Conservation (phyloP, 2,113 vertebrate genomes). For the Sterna hirundo region DNA sequence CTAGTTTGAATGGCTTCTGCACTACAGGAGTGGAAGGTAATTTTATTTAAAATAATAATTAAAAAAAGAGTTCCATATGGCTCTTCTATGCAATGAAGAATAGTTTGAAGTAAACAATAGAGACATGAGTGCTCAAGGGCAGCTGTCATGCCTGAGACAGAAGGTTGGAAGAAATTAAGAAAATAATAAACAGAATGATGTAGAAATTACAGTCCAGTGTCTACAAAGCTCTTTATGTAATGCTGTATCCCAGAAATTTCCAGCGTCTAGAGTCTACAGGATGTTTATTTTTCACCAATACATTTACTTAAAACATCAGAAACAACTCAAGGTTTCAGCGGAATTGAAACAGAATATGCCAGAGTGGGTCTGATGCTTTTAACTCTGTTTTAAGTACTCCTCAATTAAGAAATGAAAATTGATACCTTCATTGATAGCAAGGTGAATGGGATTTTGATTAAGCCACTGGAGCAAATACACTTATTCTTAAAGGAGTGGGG, state of each 20-base stretch:
- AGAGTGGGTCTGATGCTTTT: background rate
- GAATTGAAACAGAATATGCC: background rate
- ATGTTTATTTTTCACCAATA: background rate
- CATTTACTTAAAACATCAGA: background rate
- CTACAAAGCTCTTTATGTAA: background rate
- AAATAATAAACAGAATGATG: background rate
- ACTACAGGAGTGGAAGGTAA: background rate
- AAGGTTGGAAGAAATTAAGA: background rate
- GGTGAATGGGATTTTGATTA: background rate
- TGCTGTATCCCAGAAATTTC: background rate
- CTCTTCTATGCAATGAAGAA: background rate
- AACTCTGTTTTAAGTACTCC: background rate
- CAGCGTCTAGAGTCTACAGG: background rate
- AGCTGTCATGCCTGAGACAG: background rate
- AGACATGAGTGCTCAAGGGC: background rate
- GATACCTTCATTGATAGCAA: background rate
- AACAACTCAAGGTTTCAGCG: background rate
- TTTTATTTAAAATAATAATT: background rate
- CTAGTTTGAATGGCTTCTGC: background rate
- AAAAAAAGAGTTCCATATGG: background rate
- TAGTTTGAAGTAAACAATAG: background rate
- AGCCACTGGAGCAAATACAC: background rate
- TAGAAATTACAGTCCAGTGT: background rate
- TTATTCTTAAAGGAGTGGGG: background rate
- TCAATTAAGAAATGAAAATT: background rate